Evolutionary conservation across 2,888 invertebrate species (phyloP).

Genomic region (Lepidonotus clava): DNA sequence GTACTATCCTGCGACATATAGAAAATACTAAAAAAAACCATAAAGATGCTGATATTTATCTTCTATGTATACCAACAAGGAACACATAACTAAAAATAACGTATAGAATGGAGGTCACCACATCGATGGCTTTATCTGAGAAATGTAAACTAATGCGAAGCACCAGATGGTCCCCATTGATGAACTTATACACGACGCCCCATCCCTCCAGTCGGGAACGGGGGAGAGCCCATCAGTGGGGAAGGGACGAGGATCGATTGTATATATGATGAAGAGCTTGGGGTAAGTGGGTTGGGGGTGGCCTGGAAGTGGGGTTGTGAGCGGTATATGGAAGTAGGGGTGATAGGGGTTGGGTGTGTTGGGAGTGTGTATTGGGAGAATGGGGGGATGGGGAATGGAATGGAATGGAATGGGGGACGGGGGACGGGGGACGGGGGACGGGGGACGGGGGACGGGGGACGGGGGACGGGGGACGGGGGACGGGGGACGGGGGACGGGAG

Average conservation of each 20-base stretch:
- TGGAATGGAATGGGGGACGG: background rate
- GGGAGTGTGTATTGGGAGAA: background rate
- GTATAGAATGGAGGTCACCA: background rate
- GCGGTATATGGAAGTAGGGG: background rate
- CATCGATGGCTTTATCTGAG: background rate
- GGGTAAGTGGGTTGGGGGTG: background rate
- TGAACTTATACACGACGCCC: background rate
- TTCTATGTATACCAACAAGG: background rate
- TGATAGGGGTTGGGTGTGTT: background rate
- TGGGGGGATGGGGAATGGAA: background rate
- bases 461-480: too few relatives aligned
- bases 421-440: background rate
- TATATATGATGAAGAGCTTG: constrained; percentile 20
- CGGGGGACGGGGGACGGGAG: too few relatives aligned
- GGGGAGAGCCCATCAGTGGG: background rate
- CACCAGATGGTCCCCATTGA: constrained; percentile 17
- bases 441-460: background rate
- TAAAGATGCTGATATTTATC: too few relatives aligned
- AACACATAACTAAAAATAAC: background rate
- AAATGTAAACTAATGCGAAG: constrained; percentile 34
- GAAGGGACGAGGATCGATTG: background rate
- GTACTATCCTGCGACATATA: too few relatives aligned
- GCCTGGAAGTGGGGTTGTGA: background rate
- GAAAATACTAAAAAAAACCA: too few relatives aligned
- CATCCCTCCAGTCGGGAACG: background rate